These are phyloP conservation scores for Phymatocera aterrima DNA, from an alignment of 2,888 invertebrate species.

Conservation along the genomic window DNA sequence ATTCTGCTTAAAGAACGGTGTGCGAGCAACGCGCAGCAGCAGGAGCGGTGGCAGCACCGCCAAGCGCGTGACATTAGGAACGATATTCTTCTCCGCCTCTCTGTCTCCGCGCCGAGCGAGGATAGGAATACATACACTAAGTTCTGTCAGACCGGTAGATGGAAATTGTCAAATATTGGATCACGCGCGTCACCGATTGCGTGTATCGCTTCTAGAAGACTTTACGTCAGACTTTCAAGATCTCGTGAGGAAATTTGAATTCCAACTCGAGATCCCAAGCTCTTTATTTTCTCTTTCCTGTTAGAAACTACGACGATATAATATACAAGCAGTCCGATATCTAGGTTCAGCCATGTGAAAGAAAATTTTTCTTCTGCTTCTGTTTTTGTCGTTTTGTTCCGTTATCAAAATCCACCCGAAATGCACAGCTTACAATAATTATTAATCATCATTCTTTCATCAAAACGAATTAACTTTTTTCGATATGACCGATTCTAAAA, in stretches of 20 bases:
- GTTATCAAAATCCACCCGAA: too few species aligned
- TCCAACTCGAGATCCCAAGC: background rate
- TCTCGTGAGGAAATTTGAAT: background rate
- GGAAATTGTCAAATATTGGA: constrained; percentile 13
- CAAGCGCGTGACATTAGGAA: constrained; percentile 21
- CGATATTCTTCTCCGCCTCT: constrained; percentile 1
- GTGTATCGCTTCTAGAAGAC: background rate
- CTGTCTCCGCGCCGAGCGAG: background rate
- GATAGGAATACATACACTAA: background rate
- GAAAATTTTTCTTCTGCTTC: too few species aligned
- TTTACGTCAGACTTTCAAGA: constrained; percentile 12
- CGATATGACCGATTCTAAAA: too few species aligned
- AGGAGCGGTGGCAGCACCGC: too few species aligned
- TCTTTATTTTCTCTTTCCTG: too few species aligned
- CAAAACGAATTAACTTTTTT: too few species aligned
- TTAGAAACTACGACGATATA: too few species aligned
- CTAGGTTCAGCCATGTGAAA: too few species aligned
- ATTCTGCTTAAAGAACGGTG: constrained; percentile 13
- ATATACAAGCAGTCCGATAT: too few species aligned
- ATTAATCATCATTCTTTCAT: too few species aligned
- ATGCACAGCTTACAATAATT: too few species aligned
- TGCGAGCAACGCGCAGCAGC: background rate
- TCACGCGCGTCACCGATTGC: constrained; percentile 27
- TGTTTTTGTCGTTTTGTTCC: too few species aligned
- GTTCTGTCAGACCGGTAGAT: background rate